Conservation (phyloP, 2,797 vertebrate species). For the Coregonus sp. region DNA sequence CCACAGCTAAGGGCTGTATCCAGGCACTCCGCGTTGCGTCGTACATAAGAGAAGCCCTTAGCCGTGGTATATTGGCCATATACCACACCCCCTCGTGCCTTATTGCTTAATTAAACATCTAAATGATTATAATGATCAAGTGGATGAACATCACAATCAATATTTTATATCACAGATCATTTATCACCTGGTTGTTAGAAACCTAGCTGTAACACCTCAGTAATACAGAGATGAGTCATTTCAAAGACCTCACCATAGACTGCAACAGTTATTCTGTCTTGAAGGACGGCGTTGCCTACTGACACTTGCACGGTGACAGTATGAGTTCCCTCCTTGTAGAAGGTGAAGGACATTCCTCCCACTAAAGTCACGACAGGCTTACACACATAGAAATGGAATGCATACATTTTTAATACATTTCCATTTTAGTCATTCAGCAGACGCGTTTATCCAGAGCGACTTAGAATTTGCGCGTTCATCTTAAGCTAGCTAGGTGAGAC, state of each 20-base stretch:
- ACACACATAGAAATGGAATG: slow-evolving; percentile 37
- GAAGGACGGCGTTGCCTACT: slow-evolving; percentile 84
- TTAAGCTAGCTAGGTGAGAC: too few relatives aligned
- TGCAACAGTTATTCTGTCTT: slow-evolving; percentile 86
- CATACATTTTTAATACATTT: neutral
- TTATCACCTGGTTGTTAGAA: slow-evolving; percentile 21
- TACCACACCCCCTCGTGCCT: too few relatives aligned
- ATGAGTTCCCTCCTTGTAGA: slow-evolving; percentile 85
- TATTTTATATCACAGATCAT: neutral
- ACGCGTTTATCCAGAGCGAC: too few relatives aligned
- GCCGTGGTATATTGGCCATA: too few relatives aligned
- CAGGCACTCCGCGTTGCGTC: too few relatives aligned
- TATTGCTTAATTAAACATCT: neutral
- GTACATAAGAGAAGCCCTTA: too few relatives aligned
- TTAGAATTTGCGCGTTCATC: too few relatives aligned
- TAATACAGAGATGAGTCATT: neutral
- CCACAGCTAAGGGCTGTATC: too few relatives aligned
- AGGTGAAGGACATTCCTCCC: slow-evolving; percentile 83
- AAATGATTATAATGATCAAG: neutral
- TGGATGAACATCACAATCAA: neutral
- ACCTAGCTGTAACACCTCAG: neutral
- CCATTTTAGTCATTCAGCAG: too few relatives aligned
- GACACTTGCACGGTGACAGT: slow-evolving; percentile 88
- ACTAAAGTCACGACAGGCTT: slow-evolving; percentile 88
- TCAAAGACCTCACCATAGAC: slow-evolving; percentile 83